Evolutionary conservation across 2,113 vertebrate genomes (phyloP).

Genomic region (Protobothrops flavoviridis): DNA sequence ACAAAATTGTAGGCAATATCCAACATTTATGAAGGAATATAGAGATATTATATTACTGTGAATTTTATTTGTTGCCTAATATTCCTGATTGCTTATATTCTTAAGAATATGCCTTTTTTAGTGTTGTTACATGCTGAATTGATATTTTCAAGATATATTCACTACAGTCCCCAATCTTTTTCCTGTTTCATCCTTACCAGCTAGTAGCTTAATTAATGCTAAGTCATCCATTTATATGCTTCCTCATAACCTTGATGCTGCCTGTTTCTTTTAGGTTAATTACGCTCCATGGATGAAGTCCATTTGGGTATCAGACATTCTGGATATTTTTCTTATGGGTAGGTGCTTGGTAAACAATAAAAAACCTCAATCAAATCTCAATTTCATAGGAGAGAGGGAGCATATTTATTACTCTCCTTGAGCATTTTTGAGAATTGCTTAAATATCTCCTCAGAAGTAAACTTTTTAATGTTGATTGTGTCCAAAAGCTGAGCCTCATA

Average conservation of each 20-base stretch:
- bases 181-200: neutral
- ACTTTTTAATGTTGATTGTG: neutral
- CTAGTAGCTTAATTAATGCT: neutral
- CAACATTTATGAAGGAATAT: neutral
- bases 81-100: neutral
- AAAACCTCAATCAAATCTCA: neutral
- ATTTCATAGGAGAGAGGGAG: neutral
- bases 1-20: neutral
- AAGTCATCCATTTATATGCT: neutral
- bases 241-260: neutral
- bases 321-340: neutral
- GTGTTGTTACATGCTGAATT: neutral
- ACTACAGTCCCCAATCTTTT: too few relatives aligned
- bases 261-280: neutral
- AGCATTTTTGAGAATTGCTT: neutral
- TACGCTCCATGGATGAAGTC: neutral
- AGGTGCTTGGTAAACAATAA: neutral
- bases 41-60: neutral
- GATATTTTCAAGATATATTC: neutral
- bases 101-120: neutral
- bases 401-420: neutral
- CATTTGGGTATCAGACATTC: neutral
- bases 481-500: neutral
- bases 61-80: neutral
- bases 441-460: neutral